phyloP scores from a whole-genome alignment of 2,888 invertebrate species.

The Stenurella melanura region DNA sequence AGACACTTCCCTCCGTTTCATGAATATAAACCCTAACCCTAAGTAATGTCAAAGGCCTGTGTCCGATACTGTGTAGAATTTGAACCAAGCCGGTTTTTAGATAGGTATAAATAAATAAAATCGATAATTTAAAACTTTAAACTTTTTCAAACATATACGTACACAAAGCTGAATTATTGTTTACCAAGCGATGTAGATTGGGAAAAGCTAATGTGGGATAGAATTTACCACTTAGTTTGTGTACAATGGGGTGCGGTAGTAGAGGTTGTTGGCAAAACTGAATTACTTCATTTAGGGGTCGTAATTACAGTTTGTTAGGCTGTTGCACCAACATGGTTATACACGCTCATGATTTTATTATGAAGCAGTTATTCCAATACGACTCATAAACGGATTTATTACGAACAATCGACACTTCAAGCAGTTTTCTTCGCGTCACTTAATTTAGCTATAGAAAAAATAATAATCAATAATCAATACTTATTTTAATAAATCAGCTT shows the following conservation, averaged over 20 bases:
- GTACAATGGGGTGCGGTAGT: slow-evolving; percentile 46
- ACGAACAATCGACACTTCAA: slow-evolving; percentile 8
- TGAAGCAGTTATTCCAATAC: slow-evolving; percentile 41
- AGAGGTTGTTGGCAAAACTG: slow-evolving; percentile 53
- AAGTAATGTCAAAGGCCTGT: slow-evolving; percentile 16
- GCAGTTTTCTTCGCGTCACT: background rate
- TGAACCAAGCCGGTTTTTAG: slow-evolving; percentile 16
- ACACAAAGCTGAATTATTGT: background rate
- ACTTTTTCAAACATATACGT: background rate
- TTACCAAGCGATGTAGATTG: slow-evolving; percentile 2
- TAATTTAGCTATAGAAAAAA: too few species aligned
- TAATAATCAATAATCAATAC: too few species aligned
- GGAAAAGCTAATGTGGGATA: slow-evolving; percentile 5
- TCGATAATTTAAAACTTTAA: background rate
- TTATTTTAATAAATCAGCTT: too few species aligned
- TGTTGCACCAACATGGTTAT: slow-evolving; percentile 43
- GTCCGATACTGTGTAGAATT: background rate
- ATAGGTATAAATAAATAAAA: slow-evolving; percentile 16
- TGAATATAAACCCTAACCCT: slow-evolving; percentile 35
- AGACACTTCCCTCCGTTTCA: slow-evolving; percentile 34
- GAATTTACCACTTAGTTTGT: slow-evolving; percentile 34
- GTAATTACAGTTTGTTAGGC: slow-evolving; percentile 48
- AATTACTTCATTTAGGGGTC: slow-evolving; percentile 52
- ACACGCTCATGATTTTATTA: slow-evolving; percentile 45
- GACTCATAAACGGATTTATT: slow-evolving; percentile 27